phyloP scores from a whole-genome alignment of 2,113 vertebrate genomes.

The Ellobius talpinus region DNA sequence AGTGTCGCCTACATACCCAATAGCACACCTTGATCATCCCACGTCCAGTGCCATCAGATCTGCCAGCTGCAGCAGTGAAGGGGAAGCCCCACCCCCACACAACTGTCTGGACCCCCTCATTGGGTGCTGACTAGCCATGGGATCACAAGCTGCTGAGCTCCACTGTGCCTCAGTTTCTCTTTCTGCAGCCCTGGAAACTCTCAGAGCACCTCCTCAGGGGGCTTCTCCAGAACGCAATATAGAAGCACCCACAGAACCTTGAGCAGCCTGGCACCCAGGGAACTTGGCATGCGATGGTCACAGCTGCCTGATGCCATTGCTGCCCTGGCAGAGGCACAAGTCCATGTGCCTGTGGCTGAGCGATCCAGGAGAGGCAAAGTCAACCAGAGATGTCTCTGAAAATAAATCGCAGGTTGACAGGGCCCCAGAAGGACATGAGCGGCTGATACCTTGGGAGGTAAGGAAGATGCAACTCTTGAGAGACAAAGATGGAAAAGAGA shows the following conservation, averaged over 20 bases:
- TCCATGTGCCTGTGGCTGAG: not conserved
- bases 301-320: not conserved
- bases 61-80: not conserved
- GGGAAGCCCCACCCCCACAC: not conserved
- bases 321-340: not conserved
- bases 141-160: not conserved
- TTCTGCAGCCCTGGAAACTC: not conserved
- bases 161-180: not conserved
- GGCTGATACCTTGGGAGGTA: not conserved
- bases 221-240: not conserved
- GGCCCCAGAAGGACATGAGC: not conserved
- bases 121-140: not conserved
- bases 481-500: not conserved
- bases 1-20: not conserved
- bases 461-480: not conserved
- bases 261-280: not conserved
- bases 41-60: not conserved
- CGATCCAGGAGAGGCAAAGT: not conserved
- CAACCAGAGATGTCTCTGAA: not conserved
- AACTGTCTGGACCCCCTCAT: not conserved
- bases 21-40: not conserved
- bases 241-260: not conserved
- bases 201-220: not conserved
- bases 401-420: not conserved
- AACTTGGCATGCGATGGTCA: not conserved